Base-by-base conservation (phyloP, 2,797 vertebrate genomes). In the Helarctos malayanus region DNA sequence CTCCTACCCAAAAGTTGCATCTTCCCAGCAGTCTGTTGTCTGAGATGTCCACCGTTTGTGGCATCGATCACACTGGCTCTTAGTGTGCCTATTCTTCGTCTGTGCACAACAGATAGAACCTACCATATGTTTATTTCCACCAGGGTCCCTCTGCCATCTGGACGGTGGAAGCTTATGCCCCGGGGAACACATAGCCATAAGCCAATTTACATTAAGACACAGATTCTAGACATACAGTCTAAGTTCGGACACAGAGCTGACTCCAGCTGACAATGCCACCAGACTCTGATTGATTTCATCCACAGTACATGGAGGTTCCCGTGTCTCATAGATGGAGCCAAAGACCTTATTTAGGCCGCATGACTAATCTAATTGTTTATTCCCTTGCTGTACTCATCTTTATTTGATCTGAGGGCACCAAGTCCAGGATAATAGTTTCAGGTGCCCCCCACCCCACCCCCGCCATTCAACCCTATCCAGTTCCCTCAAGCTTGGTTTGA, bases 61-160 rank as follows among this genome's bases (percentile, higher is more conserved):
- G 85, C 84, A 87, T 52, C 63, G 23, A 97, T 91, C 90, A 59
- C 3, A 86, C 96, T 96, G 98, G 94, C 97, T 35, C 21, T 95
- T 96, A 15, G 94, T 79, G 69, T 91, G 88, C 93, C 98, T 97
- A 92, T 97, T 97, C 92, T 97, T 91, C 83, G 79, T 79, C 95
- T 95, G 88, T 97, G 95, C 98, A 96, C 18, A 38, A 97, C 89
- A 91, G 87, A 65, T 95, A 84, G 80, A 95, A n/a, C 32, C 78
- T 82, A 89, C 97, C 98, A 99, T 98, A 98, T 99, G 98, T 97
- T 98, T 98, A 41, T 97, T 97, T 98, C 93, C 89, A 98, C 96
- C 69, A 56, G 93, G 91, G 97, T 97, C 98, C 94, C 91, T 96
- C 95, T 4, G 23, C 99, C 99, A 98, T 99, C 98, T 99, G 98